Base-by-base conservation (phyloP, 1,140 invertebrate species). In the Drosophila pseudoobscura region DNA sequence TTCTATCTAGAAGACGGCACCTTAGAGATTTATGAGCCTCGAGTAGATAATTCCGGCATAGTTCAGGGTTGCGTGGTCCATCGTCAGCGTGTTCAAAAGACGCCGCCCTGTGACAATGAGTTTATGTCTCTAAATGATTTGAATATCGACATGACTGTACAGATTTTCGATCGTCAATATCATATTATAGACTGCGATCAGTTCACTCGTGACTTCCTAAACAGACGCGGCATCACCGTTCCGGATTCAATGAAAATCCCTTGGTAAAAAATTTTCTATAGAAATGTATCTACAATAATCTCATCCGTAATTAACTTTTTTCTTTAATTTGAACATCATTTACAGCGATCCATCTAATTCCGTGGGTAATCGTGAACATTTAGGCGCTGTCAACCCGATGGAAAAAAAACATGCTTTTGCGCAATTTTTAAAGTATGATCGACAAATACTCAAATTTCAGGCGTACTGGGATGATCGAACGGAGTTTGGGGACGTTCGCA, bases 1-100 rank as follows among this genome's bases (percentile, higher is more conserved):
- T 98, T 96, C 80, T 98, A 96, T 89, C 92, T 98, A 2, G 97
- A 98, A 92, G 97, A 99, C 93, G 97, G 97, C 51, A 98, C 97
- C 0, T 95, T 98, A 47, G 96, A 97, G 92, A 95, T 95, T 22
- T 89, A 79, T 1, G 96, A 97, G 84, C 96, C 96, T 1, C 91
- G 93, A 68, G 93, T 95, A 2, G 92, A 93, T 46, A 97, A 97
- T 82, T 96, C 95, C 77, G 95, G 95, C n/a, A 92, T 95, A 54
- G 93, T 94, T n/a, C 95, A 96, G 93, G 95, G 95, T 92, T 92
- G 90, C 78, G 47, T 91, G 2, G 66, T 91, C 39, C 78, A 89
- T 41, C 53, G 84, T 0, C 90, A 92, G 52, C 76, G 85, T 2
- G 80, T 91, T 13, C 80, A 75, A 5, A 80, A 84, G 43, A 72